phyloP scores from a whole-genome alignment of 2,113 vertebrate genomes.

The Triplophysa rosa region DNA sequence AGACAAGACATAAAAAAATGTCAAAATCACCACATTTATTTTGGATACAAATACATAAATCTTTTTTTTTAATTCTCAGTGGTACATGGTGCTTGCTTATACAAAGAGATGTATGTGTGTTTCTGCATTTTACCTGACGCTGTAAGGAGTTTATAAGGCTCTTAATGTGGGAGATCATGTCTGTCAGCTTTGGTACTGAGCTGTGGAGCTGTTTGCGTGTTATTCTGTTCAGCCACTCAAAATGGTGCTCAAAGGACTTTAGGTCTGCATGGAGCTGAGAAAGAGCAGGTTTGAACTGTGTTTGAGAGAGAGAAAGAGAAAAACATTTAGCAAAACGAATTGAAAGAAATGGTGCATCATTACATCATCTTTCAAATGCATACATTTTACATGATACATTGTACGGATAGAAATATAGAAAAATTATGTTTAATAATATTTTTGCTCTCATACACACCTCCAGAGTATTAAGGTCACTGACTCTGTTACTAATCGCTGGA shows the following conservation, averaged over 20 bases:
- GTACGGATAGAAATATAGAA: too few relatives aligned
- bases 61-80: too few relatives aligned
- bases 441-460: conserved; percentile 65
- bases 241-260: conserved; percentile 77
- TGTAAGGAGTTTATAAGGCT: conserved; percentile 69
- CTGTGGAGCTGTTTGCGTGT: conserved; percentile 74
- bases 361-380: neutral
- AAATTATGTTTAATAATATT: neutral
- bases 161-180: conserved; percentile 74
- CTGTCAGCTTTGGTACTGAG: conserved; percentile 67
- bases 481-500: conserved; percentile 77
- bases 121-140: conserved; percentile 67
- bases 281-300: conserved; percentile 75
- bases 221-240: conserved; percentile 75
- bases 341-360: neutral
- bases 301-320: conserved; percentile 54
- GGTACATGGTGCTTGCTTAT: neutral
- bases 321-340: neutral
- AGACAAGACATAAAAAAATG: neutral
- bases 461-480: conserved; percentile 74
- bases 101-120: neutral
- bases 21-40: neutral
- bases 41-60: too few relatives aligned
- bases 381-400: too few relatives aligned
- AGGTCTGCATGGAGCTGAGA: conserved; percentile 77